phyloP scores from a whole-genome alignment of 2,888 invertebrate genomes.

The Pollenia angustigena region DNA sequence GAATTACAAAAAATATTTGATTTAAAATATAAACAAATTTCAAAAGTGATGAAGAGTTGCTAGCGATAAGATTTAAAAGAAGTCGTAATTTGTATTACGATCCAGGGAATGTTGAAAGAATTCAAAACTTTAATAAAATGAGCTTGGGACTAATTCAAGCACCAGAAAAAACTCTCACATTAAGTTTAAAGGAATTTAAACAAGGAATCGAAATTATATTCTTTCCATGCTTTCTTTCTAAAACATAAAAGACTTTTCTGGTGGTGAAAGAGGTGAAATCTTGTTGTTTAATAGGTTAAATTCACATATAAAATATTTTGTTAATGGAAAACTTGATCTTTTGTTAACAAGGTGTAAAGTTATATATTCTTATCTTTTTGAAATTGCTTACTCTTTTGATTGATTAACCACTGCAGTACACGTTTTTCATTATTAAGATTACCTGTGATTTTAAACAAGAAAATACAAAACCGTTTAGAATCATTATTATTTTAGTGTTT shows the following conservation, averaged over 20 bases:
- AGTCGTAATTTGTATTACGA: slow-evolving; percentile 46
- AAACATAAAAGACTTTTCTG: too few relatives aligned
- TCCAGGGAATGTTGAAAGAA: slow-evolving; percentile 7
- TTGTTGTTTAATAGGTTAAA: slow-evolving; percentile 17
- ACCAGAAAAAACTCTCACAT: not conserved
- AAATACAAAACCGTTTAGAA: not conserved
- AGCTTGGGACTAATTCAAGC: not conserved
- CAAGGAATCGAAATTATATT: too few relatives aligned
- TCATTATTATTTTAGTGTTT: not conserved
- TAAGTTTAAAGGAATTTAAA: not conserved
- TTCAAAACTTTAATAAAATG: not conserved
- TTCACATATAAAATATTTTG: not conserved
- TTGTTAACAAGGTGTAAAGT: slow-evolving; percentile 41
- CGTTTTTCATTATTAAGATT: slow-evolving; percentile 97
- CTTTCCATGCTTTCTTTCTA: too few relatives aligned
- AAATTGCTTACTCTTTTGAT: slow-evolving; percentile 96
- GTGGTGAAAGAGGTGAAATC: too few relatives aligned
- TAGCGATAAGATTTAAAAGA: not conserved
- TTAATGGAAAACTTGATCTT: slow-evolving; percentile 34
- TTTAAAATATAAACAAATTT: slow-evolving; percentile 46
- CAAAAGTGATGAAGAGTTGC: not conserved
- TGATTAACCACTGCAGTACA: slow-evolving; percentile 97
- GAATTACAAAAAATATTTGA: slow-evolving; percentile 66
- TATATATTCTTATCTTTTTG: not conserved
- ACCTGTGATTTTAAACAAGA: slow-evolving; percentile 85